A percentile compares a stretch with the other conserved stretches of the same genome.
Conservation (phyloP, 2,888 invertebrate species). For the Itoplectis maculator region DNA sequence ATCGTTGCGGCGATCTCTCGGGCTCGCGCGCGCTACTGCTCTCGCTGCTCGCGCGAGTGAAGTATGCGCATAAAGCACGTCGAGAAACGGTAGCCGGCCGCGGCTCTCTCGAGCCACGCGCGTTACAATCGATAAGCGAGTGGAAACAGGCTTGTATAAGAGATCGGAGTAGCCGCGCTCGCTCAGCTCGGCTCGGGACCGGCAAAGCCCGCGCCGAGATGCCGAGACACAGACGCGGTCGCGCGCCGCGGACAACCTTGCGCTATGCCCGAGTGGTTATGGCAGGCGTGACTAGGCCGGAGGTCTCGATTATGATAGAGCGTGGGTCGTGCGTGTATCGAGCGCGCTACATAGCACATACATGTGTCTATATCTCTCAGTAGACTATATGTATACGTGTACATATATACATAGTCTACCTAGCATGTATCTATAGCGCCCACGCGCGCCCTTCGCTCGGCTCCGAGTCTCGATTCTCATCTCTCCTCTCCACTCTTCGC, state of each 20-base stretch:
- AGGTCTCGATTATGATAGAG: slow-evolving; percentile 83
- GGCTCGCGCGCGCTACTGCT: slow-evolving; percentile 15
- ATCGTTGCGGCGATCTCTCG: slow-evolving; percentile 52
- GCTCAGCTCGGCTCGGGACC: too few species aligned
- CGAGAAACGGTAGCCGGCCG: slow-evolving; percentile 66
- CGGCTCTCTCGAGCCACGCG: slow-evolving; percentile 59
- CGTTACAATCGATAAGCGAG: slow-evolving; percentile 68
- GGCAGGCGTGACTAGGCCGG: slow-evolving; percentile 81
- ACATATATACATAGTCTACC: not conserved
- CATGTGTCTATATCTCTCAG: too few species aligned
- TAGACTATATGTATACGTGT: slow-evolving; percentile 24
- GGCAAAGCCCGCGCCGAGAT: slow-evolving; percentile 35
- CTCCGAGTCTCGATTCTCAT: slow-evolving; percentile 79
- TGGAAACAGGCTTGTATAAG: slow-evolving; percentile 43
- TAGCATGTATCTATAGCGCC: slow-evolving; percentile 67
- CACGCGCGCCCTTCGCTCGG: slow-evolving; percentile 71
- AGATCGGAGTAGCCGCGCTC: slow-evolving; percentile 2
- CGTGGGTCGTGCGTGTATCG: slow-evolving; percentile 72
- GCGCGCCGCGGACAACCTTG: slow-evolving; percentile 79
- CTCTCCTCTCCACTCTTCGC: slow-evolving; percentile 80
- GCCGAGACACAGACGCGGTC: slow-evolving; percentile 71
- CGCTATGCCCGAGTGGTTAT: slow-evolving; percentile 77
- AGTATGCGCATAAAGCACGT: slow-evolving; percentile 47
- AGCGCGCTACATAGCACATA: slow-evolving; percentile 14
- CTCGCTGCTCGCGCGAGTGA: slow-evolving; percentile 19